Conservation (phyloP, 2,888 invertebrate species). For the Deladenus siricidicola region DNA sequence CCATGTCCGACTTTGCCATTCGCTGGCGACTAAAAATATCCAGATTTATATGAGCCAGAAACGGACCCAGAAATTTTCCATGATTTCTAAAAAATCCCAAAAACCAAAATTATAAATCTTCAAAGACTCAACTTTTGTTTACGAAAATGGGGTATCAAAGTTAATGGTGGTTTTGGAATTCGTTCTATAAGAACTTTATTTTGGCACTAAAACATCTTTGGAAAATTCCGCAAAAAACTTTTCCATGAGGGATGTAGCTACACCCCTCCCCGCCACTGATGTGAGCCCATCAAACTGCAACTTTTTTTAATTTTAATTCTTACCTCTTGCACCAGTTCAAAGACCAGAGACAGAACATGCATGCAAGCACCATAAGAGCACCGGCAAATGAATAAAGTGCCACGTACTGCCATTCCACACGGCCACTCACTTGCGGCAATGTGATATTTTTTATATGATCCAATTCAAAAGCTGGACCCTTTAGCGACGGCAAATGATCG, state of each 20-base stretch:
- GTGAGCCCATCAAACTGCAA: neutral
- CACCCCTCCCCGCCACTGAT: too few relatives aligned
- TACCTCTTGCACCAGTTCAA: constrained; percentile 30
- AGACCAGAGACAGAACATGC: constrained; percentile 21
- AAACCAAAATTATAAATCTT: neutral
- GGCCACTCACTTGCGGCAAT: neutral
- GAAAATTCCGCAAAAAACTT: too few relatives aligned
- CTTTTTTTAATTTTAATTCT: neutral
- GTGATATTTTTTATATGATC: neutral
- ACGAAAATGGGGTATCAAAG: too few relatives aligned
- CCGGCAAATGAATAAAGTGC: constrained; percentile 23
- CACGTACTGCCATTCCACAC: constrained; percentile 11
- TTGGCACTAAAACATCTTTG: too few relatives aligned
- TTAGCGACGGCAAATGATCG: neutral
- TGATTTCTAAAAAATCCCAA: neutral
- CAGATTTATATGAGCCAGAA: neutral
- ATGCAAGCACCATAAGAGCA: constrained; percentile 23
- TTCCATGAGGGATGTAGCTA: too few relatives aligned
- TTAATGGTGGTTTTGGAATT: too few relatives aligned
- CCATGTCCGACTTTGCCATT: constrained; percentile 28
- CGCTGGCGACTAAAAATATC: constrained; percentile 16
- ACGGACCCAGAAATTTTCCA: too few relatives aligned
- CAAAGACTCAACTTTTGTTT: neutral
- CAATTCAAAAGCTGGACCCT: too few relatives aligned
- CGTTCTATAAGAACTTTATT: too few relatives aligned